These are phyloP conservation scores for Salpingus planirostris DNA, from an alignment of 2,888 invertebrate species.

Conservation along the genomic window DNA sequence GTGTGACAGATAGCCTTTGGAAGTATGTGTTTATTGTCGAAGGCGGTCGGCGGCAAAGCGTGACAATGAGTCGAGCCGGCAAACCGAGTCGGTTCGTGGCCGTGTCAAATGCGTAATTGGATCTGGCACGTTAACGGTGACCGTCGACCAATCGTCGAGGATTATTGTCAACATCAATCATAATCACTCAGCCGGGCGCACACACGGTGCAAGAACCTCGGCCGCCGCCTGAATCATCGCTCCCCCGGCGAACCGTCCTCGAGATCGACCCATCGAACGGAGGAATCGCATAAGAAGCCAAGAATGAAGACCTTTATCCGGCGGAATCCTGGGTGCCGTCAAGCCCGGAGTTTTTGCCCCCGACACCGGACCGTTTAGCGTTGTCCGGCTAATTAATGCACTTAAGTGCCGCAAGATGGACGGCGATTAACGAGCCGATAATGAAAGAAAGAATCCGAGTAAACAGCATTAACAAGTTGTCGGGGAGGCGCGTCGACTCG, in stretches of 20 bases:
- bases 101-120: conserved; percentile 16
- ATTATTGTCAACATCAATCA: conserved; percentile 21
- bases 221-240: no score
- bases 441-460: conserved; percentile 20
- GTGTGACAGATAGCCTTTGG: no score
- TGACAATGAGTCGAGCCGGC: conserved; percentile 3
- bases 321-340: no score
- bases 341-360: no score
- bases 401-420: conserved; percentile 12
- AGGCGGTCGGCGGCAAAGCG: not conserved
- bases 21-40: no score
- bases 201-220: no score
- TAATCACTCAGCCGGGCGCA: conserved; percentile 18
- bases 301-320: no score
- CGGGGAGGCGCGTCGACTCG: conserved; percentile 3
- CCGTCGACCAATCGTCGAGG: conserved; percentile 16
- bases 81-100: conserved; percentile 1
- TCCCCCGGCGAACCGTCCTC: no score
- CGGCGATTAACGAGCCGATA: conserved; percentile 17
- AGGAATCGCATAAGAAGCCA: no score
- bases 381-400: conserved; percentile 9
- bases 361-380: conserved; percentile 10
- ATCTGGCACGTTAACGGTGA: conserved; percentile 14
- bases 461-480: conserved; percentile 13
- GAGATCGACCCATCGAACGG: no score